Conservation (phyloP, 2,888 invertebrate genomes). For the Noctua comes region DNA sequence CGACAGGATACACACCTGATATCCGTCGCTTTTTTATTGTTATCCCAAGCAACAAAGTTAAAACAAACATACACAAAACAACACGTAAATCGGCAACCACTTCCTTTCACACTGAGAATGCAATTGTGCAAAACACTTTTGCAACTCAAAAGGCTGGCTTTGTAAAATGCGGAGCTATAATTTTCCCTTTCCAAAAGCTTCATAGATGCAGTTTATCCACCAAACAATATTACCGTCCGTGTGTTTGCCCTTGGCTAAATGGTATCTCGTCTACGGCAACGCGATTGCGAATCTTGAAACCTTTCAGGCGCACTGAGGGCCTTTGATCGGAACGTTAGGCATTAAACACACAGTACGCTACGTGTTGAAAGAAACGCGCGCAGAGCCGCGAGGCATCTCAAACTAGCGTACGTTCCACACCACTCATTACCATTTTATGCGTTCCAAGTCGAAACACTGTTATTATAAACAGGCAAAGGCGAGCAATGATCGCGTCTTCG, state of each 20-base stretch:
- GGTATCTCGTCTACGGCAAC: conserved; percentile 86
- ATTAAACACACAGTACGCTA: conserved; percentile 87
- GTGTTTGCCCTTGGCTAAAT: conserved; percentile 86
- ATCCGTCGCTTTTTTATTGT: conserved; percentile 20
- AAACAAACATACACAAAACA: conserved; percentile 32
- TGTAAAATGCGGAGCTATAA: conserved; percentile 72
- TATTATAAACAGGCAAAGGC: conserved; percentile 86
- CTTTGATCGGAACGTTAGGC: conserved; percentile 84
- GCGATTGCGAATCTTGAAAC: conserved; percentile 85
- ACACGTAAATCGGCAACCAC: conserved; percentile 38
- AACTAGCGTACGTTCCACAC: conserved; percentile 82
- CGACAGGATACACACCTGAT: conserved; percentile 35
- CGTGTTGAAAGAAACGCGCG: conserved; percentile 88
- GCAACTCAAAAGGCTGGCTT: conserved; percentile 54
- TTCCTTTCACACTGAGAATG: conserved; percentile 34
- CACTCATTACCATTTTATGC: conserved; percentile 87
- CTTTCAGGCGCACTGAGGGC: conserved; percentile 80
- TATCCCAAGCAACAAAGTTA: conserved; percentile 3
- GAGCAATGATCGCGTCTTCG: conserved; percentile 84
- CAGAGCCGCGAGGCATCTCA: conserved; percentile 83
- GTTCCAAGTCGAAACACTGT: conserved; percentile 83
- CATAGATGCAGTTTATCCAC: conserved; percentile 75
- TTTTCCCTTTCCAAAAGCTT: conserved; percentile 78
- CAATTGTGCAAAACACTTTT: conserved; percentile 54
- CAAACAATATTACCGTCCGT: conserved; percentile 74